Conservation (phyloP, 2,888 invertebrate genomes). For the Drosophila leonis region DNA sequence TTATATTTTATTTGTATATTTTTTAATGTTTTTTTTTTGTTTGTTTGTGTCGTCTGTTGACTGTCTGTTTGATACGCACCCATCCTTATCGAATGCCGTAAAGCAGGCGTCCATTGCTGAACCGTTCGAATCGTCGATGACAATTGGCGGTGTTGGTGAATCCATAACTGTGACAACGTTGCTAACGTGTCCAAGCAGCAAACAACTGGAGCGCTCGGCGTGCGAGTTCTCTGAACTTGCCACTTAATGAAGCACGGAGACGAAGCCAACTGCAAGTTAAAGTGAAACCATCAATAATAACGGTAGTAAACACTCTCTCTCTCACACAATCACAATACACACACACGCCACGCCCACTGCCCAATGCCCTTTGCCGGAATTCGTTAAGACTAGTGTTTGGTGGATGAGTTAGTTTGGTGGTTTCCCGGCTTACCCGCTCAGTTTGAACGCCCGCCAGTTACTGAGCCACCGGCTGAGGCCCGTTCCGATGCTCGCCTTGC, state of each 20-base stretch:
- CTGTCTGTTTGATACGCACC: conserved; percentile 87
- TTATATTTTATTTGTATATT: neutral
- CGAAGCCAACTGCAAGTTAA: conserved; percentile 71
- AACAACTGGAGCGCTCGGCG: conserved; percentile 48
- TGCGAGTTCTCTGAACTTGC: conserved; percentile 34
- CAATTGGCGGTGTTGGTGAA: conserved; percentile 85
- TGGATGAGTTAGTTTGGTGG: conserved; percentile 4
- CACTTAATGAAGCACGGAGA: conserved; percentile 66
- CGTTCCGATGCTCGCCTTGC: conserved; percentile 56
- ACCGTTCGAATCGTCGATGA: conserved; percentile 87
- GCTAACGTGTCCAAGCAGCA: conserved; percentile 58
- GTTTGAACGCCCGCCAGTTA: conserved; percentile 68
- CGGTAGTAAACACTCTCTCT: conserved; percentile 21
- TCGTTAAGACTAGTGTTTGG: conserved; percentile 4
- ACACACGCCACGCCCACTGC: conserved; percentile 18
- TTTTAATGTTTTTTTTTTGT: neutral
- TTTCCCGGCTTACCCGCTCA: conserved; percentile 66
- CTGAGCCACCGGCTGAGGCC: conserved; percentile 55
- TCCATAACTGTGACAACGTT: conserved; percentile 82
- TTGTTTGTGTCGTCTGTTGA: conserved; percentile 2
- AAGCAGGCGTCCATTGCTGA: conserved; percentile 95
- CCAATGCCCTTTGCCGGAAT: conserved; percentile 9
- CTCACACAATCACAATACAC: conserved; percentile 10
- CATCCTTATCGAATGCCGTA: conserved; percentile 95
- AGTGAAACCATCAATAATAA: conserved; percentile 78